phyloP scores from a whole-genome alignment of 2,797 vertebrate species.

The Tinamus major region DNA sequence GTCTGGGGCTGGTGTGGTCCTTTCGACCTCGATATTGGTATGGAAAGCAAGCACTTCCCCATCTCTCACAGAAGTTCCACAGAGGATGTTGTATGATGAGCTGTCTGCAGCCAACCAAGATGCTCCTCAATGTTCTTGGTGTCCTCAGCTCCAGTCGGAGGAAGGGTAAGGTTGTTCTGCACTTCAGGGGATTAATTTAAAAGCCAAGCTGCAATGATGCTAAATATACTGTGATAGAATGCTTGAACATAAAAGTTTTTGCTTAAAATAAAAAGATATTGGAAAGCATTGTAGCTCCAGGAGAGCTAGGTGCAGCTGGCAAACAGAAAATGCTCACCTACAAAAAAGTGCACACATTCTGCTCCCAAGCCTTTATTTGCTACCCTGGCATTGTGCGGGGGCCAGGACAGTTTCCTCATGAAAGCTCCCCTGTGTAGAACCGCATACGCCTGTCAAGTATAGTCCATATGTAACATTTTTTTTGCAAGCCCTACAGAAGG shows the following conservation, averaged over 20 bases:
- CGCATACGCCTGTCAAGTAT: neutral
- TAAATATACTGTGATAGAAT: neutral
- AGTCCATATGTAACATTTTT: neutral
- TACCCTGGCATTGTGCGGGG: neutral
- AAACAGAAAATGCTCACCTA: conserved; percentile 22
- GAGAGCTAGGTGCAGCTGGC: neutral
- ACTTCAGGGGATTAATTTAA: conserved; percentile 5
- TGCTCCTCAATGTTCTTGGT: neutral
- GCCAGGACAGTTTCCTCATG: neutral
- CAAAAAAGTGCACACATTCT: neutral
- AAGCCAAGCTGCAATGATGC: neutral
- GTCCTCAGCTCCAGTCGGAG: neutral
- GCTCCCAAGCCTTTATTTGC: neutral
- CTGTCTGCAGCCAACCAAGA: neutral
- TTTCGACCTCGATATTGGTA: conserved; percentile 52
- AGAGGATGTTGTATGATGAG: conserved; percentile 3
- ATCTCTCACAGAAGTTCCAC: neutral
- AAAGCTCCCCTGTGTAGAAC: neutral
- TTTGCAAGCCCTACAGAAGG: neutral
- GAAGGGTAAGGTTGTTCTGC: neutral
- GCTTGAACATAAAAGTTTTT: neutral
- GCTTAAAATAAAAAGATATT: neutral
- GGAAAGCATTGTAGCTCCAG: neutral
- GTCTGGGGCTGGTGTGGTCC: neutral
- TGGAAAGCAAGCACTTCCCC: conserved; percentile 27